Percentiles rank a stretch among this genome's conserved stretches.
Evolutionary conservation across 2,797 vertebrate species (phyloP).

Genomic region (Anas georgica): DNA sequence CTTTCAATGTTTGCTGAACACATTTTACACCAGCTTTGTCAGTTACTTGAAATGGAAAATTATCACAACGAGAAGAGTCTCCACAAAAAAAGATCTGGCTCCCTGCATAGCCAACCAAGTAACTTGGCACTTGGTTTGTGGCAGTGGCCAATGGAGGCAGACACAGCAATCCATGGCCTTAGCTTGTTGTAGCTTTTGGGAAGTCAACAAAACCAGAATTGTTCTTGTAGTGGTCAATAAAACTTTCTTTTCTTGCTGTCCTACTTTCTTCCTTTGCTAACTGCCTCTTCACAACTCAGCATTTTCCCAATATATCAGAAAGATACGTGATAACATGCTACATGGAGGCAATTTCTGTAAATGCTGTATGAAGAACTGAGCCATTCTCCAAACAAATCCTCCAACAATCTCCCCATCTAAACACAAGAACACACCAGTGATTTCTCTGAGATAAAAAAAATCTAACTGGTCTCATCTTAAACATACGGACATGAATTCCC

Average conservation of each 20-base stretch:
- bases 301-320: neutral
- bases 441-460: neutral
- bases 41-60: conserved; percentile 13
- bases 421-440: neutral
- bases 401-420: neutral
- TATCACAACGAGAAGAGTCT: neutral
- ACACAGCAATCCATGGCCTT: neutral
- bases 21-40: conserved; percentile 6
- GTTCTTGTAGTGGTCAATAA: neutral
- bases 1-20: conserved; percentile 2
- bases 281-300: neutral
- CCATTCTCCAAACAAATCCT: neutral
- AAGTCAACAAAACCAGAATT: neutral
- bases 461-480: neutral
- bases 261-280: neutral
- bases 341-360: neutral
- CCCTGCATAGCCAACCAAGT: neutral
- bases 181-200: neutral
- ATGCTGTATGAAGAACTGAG: neutral
- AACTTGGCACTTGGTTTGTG: neutral
- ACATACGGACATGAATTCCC: neutral
- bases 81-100: neutral
- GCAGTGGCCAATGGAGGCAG: neutral
- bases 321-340: neutral
- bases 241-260: neutral